Evolutionary conservation across 2,888 invertebrate genomes (phyloP), one percentile per base, ranked within the genome.

Genomic region (Pollenia angustigena): DNA sequence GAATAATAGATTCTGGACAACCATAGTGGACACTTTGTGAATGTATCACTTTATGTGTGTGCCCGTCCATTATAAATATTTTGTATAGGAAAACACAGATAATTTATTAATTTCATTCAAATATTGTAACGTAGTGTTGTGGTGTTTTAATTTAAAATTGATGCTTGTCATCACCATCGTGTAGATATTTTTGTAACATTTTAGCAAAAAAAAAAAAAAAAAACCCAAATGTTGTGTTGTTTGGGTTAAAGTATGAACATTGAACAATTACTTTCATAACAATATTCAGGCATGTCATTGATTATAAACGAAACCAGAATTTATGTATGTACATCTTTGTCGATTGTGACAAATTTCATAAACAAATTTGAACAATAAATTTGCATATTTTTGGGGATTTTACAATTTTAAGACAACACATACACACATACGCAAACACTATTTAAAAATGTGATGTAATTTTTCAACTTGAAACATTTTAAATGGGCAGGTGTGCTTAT

Each of bases 31-130:
- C 6, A 52, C 16, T 58, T 23, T 32, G 32, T 40, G n/a, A 48
- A 80, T 44, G 62, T 40, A 54, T 62, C 6, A 14, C 42, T 48
- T 72, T 40, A n/a, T 60, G 16, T 18, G 2, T 16, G 23, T 52
- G 23, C 2, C 54, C 44, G 9, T 82, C 40, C n/a, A 62, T 69
- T 76, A 42, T 75, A 62, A 76, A 69, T 68, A 76, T 62, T 40
- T 23, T 44, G 46, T 46, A 64, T 8, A 14, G 32, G 32, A 68
- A n/a, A 68, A 50, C 16, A 32, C 50, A 72, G 32, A 74, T 48
- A 74, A 74, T 60, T 74, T 46, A 81, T 32, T 18, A 71, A 72
- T 32, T 56, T 54, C 44, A 62, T 54, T 6, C 4, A 9, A 62
- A 69, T 16, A 79, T 60, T 6, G n/a, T n/a, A 44, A 52, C 1